Base-by-base conservation (phyloP, 2,888 invertebrate genomes). In the Chydorus sphaericus region DNA sequence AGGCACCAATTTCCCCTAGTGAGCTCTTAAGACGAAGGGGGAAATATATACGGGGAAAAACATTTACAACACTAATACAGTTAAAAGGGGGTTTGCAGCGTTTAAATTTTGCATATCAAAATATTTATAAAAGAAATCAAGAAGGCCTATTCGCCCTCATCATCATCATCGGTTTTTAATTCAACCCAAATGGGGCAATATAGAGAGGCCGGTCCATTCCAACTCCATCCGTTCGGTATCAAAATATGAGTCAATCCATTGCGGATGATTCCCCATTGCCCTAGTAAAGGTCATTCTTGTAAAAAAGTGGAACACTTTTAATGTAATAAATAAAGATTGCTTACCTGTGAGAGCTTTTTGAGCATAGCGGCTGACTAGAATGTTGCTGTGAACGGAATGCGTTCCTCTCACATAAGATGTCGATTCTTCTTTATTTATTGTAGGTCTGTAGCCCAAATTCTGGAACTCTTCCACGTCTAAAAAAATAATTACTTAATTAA, bases 221-320 rank as follows among this genome's bases (percentile, higher is more conserved):
- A 86, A 18, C 77, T 77, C 86, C 86, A 87, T 4, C 84, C 85
- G n/a, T 81, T 75, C 0, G 87, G 87, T 60, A 88, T 87, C 50
- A 85, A 84, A 54, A 85, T 70, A 65, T 85, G 85, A 57, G 79
- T 79, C 39, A 87, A 70, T 0, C 86, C 86, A 16, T 80, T 77
- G 53, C 77, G 74, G 37, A 87, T 75, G n/a, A 80, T 75, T 6
- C 81, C 81, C 28, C 18, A 55, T 2, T 48, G 26, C 11, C 20
- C 16, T 3, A 44, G 20, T 18, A 44, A 44, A 44, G 10, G 10
- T 11, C 8, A 29, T 11, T 18, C 7, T n/a, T 16, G 16, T 20
- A 6, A 8, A 26, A 8, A 28, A 29, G 4, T 29, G 16, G 10
- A 26, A 3, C 29, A 26, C 8, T 28, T 6, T 14, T 14, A 39